These are phyloP conservation scores for Clamator glandarius DNA, from an alignment of 2,797 vertebrate genomes.

Conservation along the genomic window DNA sequence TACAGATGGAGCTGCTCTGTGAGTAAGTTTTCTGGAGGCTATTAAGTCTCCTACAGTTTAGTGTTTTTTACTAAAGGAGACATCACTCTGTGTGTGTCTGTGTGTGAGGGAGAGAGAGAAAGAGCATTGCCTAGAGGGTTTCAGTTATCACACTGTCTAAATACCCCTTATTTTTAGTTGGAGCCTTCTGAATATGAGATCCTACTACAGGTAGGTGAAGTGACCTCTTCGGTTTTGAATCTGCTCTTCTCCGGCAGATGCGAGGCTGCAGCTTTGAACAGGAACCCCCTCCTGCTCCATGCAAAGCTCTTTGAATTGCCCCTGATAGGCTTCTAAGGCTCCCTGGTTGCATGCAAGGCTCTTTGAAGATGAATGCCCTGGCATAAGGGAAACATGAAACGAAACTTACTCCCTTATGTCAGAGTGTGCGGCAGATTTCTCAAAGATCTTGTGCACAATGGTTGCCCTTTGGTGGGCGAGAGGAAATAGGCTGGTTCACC, in stretches of 20 bases:
- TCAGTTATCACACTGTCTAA: constrained; percentile 14
- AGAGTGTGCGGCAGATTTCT: constrained; percentile 35
- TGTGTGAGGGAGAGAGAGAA: constrained; percentile 4
- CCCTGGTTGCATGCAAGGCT: not conserved
- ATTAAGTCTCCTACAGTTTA: not conserved
- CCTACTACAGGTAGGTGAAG: constrained; percentile 57
- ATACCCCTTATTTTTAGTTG: constrained; percentile 66
- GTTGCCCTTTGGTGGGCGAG: constrained; percentile 45
- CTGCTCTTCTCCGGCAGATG: constrained; percentile 44
- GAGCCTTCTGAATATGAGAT: constrained; percentile 62
- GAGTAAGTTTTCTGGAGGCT: constrained; percentile 37
- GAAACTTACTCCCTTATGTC: constrained; percentile 52
- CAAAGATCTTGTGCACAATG: constrained; percentile 55
- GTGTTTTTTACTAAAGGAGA: not conserved
- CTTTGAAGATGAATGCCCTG: constrained; percentile 72
- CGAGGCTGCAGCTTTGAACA: constrained; percentile 63
- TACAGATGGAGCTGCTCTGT: not conserved
- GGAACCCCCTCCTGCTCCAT: constrained; percentile 61
- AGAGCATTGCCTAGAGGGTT: constrained; percentile 43
- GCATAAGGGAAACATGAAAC: constrained; percentile 61
- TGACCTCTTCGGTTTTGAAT: constrained; percentile 68
- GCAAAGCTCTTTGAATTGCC: constrained; percentile 71
- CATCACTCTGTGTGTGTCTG: not conserved
- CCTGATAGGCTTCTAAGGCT: constrained; percentile 63
- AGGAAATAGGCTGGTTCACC: constrained; percentile 13